Evolutionary conservation across 2,113 vertebrate species (phyloP).

Genomic region (Barnardius zonarius): DNA sequence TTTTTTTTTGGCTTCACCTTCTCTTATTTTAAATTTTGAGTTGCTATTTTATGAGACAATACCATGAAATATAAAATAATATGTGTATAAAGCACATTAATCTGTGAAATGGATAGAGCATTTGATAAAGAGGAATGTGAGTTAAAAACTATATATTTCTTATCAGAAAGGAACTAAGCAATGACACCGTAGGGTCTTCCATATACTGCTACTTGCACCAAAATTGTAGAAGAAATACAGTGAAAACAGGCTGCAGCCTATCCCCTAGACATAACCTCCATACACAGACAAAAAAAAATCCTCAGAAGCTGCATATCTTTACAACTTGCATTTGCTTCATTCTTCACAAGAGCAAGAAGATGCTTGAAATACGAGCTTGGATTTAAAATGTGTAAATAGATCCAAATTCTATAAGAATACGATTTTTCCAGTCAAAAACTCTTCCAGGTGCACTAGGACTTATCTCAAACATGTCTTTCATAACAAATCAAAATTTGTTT

Average conservation of each 20-base stretch:
- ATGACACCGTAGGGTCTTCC: neutral
- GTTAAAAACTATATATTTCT: neutral
- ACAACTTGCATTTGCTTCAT: neutral
- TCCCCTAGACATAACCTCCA: neutral
- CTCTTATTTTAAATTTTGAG: neutral
- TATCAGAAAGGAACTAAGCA: neutral
- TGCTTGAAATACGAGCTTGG: neutral
- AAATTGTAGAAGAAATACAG: neutral
- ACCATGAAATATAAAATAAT: neutral
- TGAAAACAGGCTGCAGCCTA: neutral
- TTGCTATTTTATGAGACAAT: neutral
- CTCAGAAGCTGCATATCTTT: neutral
- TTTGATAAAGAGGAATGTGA: neutral
- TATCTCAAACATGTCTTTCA: neutral
- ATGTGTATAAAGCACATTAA: neutral
- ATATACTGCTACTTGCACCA: neutral
- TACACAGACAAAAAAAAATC: neutral
- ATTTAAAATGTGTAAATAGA: neutral
- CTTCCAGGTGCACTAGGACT: neutral
- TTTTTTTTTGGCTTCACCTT: neutral
- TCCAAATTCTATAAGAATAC: neutral
- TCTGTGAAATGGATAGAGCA: neutral
- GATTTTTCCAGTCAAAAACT: neutral
- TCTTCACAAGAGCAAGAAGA: neutral
- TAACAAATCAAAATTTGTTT: neutral